Conservation (phyloP, 2,797 vertebrate genomes). For the Danionella dracula region DNA sequence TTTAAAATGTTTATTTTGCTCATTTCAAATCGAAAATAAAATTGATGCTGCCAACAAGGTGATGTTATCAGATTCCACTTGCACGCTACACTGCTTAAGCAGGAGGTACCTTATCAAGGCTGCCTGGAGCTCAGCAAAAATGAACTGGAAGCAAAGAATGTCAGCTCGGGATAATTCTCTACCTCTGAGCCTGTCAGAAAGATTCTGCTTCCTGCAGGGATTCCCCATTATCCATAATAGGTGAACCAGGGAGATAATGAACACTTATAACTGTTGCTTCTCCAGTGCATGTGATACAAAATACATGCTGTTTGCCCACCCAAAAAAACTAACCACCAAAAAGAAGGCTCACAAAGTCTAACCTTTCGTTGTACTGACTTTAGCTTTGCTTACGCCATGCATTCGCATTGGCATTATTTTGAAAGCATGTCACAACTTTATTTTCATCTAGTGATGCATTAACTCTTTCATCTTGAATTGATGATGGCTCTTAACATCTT, state of each 20-base stretch:
- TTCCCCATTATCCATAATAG: slow-evolving; percentile 40
- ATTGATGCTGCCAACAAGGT: not conserved
- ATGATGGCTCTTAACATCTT: no score
- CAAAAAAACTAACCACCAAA: no score
- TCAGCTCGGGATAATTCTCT: slow-evolving; percentile 20
- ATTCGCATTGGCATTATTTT: no score
- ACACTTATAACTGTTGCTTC: slow-evolving; percentile 10
- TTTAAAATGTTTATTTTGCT: no score
- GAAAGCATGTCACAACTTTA: no score
- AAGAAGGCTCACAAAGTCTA: no score
- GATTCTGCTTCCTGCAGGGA: slow-evolving; percentile 26
- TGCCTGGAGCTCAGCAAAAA: slow-evolving; percentile 35
- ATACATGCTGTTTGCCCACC: no score
- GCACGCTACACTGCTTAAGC: slow-evolving; percentile 28
- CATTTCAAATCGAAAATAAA: no score
- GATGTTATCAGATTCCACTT: slow-evolving; percentile 3
- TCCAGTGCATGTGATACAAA: not conserved
- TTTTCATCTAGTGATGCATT: no score
- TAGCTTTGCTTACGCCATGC: no score
- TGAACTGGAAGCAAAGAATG: slow-evolving; percentile 35
- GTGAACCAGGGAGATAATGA: slow-evolving; percentile 32
- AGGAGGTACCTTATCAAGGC: not conserved
- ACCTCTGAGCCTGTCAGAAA: slow-evolving; percentile 28
- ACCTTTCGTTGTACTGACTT: no score
- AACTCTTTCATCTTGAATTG: no score